phyloP scores from a whole-genome alignment of 2,888 invertebrate species.

The Drosophila fulvimacula region DNA sequence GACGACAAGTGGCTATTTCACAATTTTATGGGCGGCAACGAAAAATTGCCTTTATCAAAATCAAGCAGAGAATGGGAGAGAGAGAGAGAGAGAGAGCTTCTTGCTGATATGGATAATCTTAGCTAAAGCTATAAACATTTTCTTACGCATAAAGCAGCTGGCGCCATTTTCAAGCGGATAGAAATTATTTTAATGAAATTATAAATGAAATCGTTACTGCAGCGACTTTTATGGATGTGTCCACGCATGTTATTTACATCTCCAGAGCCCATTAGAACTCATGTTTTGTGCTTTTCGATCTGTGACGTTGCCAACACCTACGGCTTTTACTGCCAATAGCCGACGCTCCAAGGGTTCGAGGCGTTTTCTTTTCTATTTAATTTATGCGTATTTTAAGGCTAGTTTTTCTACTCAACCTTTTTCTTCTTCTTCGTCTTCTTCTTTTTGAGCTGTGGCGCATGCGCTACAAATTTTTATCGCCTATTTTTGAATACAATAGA shows the following conservation, averaged over 20 bases:
- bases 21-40: slow-evolving; percentile 34
- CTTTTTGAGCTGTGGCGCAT: slow-evolving; percentile 58
- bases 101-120: slow-evolving; percentile 4
- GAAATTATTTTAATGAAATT: slow-evolving; percentile 65
- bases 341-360: slow-evolving; percentile 18
- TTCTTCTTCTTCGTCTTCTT: background rate
- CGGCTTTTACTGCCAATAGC: slow-evolving; percentile 46
- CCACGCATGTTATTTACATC: slow-evolving; percentile 24
- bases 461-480: slow-evolving; percentile 59
- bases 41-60: slow-evolving; percentile 23
- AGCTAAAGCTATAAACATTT: slow-evolving; percentile 19
- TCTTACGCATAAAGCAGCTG: slow-evolving; percentile 24
- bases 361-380: slow-evolving; percentile 51
- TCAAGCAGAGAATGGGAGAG: too few relatives aligned
- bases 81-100: background rate
- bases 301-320: slow-evolving; percentile 68
- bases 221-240: slow-evolving; percentile 61
- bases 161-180: slow-evolving; percentile 57
- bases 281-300: slow-evolving; percentile 16
- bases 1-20: slow-evolving; percentile 40
- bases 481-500: slow-evolving; percentile 35
- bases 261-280: slow-evolving; percentile 10
- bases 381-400: slow-evolving; percentile 62
- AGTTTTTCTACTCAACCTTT: slow-evolving; percentile 11
- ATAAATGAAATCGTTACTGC: slow-evolving; percentile 52